Percentiles rank a stretch among this genome's conserved stretches.
These are phyloP conservation scores for Zhengitettix transpicula DNA, from an alignment of 2,888 invertebrate genomes.

Conservation along the genomic window DNA sequence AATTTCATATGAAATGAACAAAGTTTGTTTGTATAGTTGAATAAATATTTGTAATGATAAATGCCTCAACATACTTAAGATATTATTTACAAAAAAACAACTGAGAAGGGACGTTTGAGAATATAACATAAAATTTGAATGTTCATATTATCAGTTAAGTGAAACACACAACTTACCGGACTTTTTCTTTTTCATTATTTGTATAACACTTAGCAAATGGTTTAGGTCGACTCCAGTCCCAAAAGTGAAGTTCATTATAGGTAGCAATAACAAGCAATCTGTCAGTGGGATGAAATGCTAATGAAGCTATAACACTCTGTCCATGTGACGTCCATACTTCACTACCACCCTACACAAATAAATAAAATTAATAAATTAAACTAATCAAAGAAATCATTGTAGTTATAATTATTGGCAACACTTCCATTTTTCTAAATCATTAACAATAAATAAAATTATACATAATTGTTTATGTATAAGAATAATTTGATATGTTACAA, in stretches of 20 bases:
- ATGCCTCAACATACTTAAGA: background rate
- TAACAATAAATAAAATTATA: too few relatives aligned
- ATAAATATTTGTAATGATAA: background rate
- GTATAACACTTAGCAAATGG: constrained; percentile 62
- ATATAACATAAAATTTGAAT: too few relatives aligned
- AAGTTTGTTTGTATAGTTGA: too few relatives aligned
- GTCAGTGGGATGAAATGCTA: constrained; percentile 74
- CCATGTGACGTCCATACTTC: constrained; percentile 63
- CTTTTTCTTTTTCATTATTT: constrained; percentile 61
- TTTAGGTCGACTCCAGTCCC: constrained; percentile 71
- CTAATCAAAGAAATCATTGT: too few relatives aligned
- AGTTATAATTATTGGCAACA: too few relatives aligned
- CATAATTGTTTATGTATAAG: too few relatives aligned
- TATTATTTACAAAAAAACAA: background rate
- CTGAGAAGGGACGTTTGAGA: too few relatives aligned
- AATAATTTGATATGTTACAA: too few relatives aligned
- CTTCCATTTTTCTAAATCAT: too few relatives aligned
- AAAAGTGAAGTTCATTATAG: constrained; percentile 68
- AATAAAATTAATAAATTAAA: too few relatives aligned
- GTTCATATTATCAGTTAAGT: background rate
- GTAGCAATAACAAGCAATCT: constrained; percentile 73
- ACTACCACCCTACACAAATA: constrained; percentile 52
- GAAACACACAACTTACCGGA: constrained; percentile 42
- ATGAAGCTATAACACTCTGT: constrained; percentile 63
- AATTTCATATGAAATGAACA: too few relatives aligned